These are phyloP conservation scores for Venustaconcha ellipsiformis DNA, from an alignment of 1,140 invertebrate genomes.

Conservation along the genomic window DNA sequence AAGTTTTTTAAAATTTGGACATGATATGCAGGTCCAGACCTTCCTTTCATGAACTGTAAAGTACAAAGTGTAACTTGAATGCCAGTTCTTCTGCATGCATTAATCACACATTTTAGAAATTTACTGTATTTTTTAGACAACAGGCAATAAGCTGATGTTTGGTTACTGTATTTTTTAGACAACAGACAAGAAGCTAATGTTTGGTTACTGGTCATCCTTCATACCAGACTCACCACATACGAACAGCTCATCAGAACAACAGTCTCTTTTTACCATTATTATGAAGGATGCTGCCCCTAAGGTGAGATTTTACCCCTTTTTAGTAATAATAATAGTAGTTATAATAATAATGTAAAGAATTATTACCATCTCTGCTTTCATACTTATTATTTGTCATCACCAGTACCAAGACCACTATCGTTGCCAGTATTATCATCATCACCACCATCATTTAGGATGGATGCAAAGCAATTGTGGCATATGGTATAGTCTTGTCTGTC, in stretches of 20 bases:
- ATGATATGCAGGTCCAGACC: not conserved
- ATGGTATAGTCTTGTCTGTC: no score
- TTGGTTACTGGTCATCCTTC: constrained; percentile 80
- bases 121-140: constrained; percentile 61
- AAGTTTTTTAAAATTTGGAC: not conserved
- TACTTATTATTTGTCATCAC: no score
- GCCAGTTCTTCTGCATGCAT: not conserved
- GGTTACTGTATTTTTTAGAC: constrained; percentile 68
- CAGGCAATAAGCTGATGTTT: constrained; percentile 75
- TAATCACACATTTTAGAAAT: no score
- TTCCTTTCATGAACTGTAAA: not conserved
- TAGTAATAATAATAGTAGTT: no score
- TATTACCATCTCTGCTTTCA: no score
- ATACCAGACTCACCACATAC: constrained; percentile 71
- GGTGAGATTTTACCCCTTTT: constrained; percentile 42
- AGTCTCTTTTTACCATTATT: constrained; percentile 74
- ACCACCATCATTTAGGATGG: no score
- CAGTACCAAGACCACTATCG: no score
- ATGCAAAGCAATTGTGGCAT: no score
- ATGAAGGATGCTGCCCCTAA: constrained; percentile 76
- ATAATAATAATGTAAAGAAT: no score
- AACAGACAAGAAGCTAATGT: constrained; percentile 74
- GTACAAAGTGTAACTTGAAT: no score
- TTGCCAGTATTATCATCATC: no score
- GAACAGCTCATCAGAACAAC: constrained; percentile 46